phyloP scores from a whole-genome alignment of 2,888 invertebrate genomes.

The Apamea monoglypha region DNA sequence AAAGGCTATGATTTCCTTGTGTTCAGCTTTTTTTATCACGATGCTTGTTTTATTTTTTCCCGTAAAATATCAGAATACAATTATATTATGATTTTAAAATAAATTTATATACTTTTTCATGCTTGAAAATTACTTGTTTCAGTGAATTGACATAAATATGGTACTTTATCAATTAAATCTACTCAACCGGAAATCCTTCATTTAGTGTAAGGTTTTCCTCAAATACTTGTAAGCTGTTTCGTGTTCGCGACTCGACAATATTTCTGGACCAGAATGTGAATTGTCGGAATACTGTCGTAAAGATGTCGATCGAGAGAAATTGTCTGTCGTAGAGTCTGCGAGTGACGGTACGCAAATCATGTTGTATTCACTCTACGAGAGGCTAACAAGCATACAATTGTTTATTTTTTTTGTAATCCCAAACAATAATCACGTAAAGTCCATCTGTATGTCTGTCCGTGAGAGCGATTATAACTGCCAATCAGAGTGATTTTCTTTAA shows the following conservation, averaged over 20 bases:
- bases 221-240: background rate
- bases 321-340: background rate
- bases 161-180: background rate
- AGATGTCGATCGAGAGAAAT: constrained; percentile 4
- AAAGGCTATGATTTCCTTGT: background rate
- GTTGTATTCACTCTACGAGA: background rate
- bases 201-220: constrained; percentile 2
- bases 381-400: background rate
- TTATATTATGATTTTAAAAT: background rate
- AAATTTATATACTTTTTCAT: background rate
- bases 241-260: constrained; percentile 2
- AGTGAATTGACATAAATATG: background rate
- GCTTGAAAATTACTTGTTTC: background rate
- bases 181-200: background rate
- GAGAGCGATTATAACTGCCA: background rate
- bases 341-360: background rate
- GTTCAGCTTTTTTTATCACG: background rate
- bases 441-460: background rate
- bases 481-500: background rate
- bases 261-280: constrained; percentile 13
- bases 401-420: background rate
- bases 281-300: constrained; percentile 3
- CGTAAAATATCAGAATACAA: background rate
- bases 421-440: background rate
- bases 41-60: background rate